Evolutionary conservation across 2,113 vertebrate genomes (phyloP).

Genomic region (Empidonax traillii): DNA sequence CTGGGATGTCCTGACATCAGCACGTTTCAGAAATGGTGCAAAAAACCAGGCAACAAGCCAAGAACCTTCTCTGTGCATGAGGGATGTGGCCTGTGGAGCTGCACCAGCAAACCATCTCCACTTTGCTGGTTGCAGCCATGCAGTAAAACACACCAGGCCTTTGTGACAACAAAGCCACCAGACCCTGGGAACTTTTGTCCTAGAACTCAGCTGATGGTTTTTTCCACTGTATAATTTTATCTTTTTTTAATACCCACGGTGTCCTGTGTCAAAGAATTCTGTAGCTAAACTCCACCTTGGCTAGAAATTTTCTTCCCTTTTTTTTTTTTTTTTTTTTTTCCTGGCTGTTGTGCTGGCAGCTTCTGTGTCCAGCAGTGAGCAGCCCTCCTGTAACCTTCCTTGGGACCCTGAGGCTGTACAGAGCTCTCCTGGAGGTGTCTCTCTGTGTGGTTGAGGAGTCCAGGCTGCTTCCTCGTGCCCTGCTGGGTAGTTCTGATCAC

Average conservation of each 20-base stretch:
- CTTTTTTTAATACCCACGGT: background rate
- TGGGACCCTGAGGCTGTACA: too few relatives aligned
- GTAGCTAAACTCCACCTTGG: background rate
- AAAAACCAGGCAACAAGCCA: background rate
- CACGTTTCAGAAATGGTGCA: background rate
- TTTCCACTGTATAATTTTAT: background rate
- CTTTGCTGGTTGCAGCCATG: background rate
- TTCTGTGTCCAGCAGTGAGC: background rate
- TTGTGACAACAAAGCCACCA: background rate
- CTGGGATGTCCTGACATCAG: background rate
- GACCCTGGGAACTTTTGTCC: background rate
- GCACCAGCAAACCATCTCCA: background rate
- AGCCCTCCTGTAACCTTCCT: background rate
- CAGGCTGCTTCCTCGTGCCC: background rate
- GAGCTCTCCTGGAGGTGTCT: background rate
- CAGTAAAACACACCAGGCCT: background rate
- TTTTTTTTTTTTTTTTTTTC: background rate
- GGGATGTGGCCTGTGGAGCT: background rate
- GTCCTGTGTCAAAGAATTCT: background rate
- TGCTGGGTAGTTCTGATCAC: background rate
- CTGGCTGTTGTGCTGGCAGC: background rate
- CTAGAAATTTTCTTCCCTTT: background rate
- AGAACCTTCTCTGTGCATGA: background rate
- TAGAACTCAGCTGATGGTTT: background rate
- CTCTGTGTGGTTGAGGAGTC: background rate